Conservation (phyloP, 2,797 vertebrate genomes). For the Melanitta fusca region DNA sequence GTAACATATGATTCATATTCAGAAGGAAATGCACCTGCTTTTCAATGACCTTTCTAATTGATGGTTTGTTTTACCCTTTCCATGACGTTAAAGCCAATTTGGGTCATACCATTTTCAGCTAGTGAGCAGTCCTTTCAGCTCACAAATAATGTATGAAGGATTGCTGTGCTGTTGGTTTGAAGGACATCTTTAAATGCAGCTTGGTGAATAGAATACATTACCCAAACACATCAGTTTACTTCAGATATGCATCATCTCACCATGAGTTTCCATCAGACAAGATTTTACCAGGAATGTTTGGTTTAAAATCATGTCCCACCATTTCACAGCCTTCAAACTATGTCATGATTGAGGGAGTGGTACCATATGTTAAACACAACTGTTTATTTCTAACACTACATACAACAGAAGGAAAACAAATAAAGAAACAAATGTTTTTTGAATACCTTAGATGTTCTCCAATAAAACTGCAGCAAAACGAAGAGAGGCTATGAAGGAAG, state of each 20-base stretch:
- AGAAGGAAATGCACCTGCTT: constrained; percentile 49
- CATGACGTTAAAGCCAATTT: constrained; percentile 1
- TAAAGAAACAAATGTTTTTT: not conserved
- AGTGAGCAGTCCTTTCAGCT: not conserved
- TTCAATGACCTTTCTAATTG: constrained; percentile 24
- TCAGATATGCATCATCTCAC: not conserved
- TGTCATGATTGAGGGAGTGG: not conserved
- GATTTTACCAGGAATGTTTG: not conserved
- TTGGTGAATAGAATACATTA: not conserved
- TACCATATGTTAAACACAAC: not conserved
- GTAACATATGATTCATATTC: constrained; percentile 18
- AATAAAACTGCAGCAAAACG: not conserved
- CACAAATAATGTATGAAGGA: constrained; percentile 21
- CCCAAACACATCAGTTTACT: constrained; percentile 24
- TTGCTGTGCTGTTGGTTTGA: not conserved
- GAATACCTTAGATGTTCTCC: not conserved
- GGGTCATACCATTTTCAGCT: constrained; percentile 17
- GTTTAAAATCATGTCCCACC: not conserved
- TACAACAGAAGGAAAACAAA: not conserved
- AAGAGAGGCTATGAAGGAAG: not conserved
- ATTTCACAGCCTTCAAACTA: not conserved
- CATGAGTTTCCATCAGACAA: not conserved
- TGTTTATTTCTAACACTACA: not conserved
- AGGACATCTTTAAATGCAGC: not conserved
- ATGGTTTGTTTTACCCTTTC: constrained; percentile 10